Base-by-base conservation (phyloP, 1,140 invertebrate species). In the Andrena cerasifolii region DNA sequence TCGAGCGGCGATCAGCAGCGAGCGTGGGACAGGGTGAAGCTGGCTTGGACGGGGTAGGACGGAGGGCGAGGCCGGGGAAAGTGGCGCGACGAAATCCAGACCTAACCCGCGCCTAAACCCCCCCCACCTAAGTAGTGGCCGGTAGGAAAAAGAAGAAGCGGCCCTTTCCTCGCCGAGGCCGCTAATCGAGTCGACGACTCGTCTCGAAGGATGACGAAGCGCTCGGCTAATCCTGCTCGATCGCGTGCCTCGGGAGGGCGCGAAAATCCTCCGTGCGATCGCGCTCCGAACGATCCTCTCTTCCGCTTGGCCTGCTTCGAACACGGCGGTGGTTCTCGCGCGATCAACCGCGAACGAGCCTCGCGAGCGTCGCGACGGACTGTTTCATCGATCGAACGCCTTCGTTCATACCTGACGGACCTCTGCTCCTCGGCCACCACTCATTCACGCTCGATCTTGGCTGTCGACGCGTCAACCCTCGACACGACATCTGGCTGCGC, bases 141-240 rank as follows among this genome's bases (percentile, higher is more conserved):
- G n/a, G n/a, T n/a, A 14, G 16, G 33, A 21, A 1, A 14, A 24
- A 54, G 43, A 24, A 14, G 33, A 5, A 10, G 21, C 18, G 16
- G 12, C 8, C 16, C 21, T 66, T 3, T 14, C 18, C 71, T n/a
- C 5, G 16, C 16, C 28, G 0, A 5, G 54, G 7, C 16, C 24
- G 43, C 0, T 6, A 59, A 40, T 14, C 45, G 26, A 10, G 26
- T 58, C 49, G 80, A 79, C 72, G 58, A 74, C 59, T 79, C 26
- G 73, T 16, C 58, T 10, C 54, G 49, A 36, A 14, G 56, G 49
- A 70, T 65, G 89, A 92, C 88, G 86, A 91, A 92, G 91, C 89
- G 88, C 53, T 53, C 62, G 59, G 62, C 78, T 91, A 88, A 92
- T 92, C 81, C 84, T 71, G 88, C 76, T 73, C 90, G 91, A 92